These are phyloP conservation scores for Crenichthys baileyi DNA, from an alignment of 2,797 vertebrate species.

Conservation along the genomic window DNA sequence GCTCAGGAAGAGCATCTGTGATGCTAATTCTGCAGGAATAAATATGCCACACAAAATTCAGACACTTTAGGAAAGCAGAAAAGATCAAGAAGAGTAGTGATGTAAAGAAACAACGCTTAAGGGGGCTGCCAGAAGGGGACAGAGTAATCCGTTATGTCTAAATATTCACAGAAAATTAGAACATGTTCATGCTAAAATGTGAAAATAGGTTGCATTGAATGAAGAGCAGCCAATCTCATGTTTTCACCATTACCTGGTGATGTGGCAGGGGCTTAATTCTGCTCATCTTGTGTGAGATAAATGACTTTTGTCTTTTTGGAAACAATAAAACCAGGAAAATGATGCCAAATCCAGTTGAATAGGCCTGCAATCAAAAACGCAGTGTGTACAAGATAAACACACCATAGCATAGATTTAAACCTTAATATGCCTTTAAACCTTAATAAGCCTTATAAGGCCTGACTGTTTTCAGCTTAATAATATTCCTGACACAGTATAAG, in stretches of 20 bases:
- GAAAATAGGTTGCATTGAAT: constrained; percentile 44
- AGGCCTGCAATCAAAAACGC: constrained; percentile 5
- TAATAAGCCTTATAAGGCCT: background rate
- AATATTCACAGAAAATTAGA: constrained; percentile 45
- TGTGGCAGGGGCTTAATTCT: constrained; percentile 27
- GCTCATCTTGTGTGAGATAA: constrained; percentile 33
- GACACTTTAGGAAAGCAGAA: constrained; percentile 49
- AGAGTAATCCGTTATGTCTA: constrained; percentile 48
- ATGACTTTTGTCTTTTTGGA: constrained; percentile 28
- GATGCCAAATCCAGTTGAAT: constrained; percentile 3
- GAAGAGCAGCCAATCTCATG: constrained; percentile 40
- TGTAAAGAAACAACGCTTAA: constrained; percentile 48
- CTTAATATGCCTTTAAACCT: background rate
- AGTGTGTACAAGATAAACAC: constrained; percentile 5
- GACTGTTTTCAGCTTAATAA: background rate
- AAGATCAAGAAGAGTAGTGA: constrained; percentile 45
- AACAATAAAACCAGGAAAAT: constrained; percentile 26
- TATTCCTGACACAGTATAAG: background rate
- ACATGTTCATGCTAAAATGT: constrained; percentile 42
- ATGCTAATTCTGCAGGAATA: constrained; percentile 76
- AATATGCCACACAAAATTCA: constrained; percentile 67
- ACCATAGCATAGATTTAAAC: background rate
- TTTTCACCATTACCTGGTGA: constrained; percentile 50
- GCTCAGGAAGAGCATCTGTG: constrained; percentile 67
- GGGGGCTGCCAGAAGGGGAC: constrained; percentile 45